Evolutionary conservation across 2,113 vertebrate genomes (phyloP).

Genomic region (Ceyx cyanopectus): DNA sequence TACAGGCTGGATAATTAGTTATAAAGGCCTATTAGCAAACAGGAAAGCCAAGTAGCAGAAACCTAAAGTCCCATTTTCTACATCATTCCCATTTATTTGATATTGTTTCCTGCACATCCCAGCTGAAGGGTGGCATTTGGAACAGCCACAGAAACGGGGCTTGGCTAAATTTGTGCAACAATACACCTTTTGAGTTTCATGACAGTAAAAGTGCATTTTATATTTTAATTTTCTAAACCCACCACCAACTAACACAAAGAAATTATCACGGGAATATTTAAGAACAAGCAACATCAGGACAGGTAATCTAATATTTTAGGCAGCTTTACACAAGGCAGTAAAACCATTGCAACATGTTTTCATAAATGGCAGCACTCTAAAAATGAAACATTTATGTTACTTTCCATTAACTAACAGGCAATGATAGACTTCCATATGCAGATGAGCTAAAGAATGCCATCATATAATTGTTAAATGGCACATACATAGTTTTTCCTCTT

Average conservation of each 20-base stretch:
- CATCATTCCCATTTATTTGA: neutral
- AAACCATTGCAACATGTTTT: neutral
- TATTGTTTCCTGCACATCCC: neutral
- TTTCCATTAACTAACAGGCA: neutral
- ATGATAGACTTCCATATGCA: neutral
- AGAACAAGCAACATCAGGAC: neutral
- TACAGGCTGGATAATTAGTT: neutral
- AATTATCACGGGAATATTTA: neutral
- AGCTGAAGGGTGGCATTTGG: neutral
- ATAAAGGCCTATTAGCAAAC: neutral
- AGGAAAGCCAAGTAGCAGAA: neutral
- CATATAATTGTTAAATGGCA: neutral
- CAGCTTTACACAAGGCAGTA: neutral
- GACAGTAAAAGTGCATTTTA: neutral
- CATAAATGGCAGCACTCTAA: neutral
- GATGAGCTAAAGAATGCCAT: neutral
- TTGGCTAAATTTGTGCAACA: neutral
- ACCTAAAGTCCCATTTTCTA: neutral
- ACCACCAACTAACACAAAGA: neutral
- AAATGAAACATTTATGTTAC: neutral
- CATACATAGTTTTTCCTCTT: neutral
- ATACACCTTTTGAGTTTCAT: rapidly evolving
- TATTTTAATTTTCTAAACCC: neutral
- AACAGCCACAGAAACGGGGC: neutral
- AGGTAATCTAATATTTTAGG: neutral